Evolutionary conservation across 1,140 invertebrate species (phyloP), one percentile per base, ranked within the genome.

Genomic region (Prorops nasuta): DNA sequence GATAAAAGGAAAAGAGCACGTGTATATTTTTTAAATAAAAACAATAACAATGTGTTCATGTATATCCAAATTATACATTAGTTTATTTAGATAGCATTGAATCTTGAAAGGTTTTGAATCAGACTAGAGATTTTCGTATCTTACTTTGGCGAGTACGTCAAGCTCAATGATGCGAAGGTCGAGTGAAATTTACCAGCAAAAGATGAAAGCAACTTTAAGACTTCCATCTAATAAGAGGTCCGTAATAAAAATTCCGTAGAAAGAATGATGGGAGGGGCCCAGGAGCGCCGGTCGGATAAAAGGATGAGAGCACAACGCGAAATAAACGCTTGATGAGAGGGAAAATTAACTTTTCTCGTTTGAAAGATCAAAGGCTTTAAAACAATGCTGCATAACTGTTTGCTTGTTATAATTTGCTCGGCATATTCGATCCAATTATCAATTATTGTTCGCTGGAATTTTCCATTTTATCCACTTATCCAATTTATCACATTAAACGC

Each of bases 161-260:
- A 9, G 42, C 28, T 51, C 43, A 45, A 51, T 45, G 37, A 42
- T 22, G 4, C 14, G 14, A 3, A 15, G 17, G 2, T 20, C 20
- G 44, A 18, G 18, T n/a, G 19, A 48, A 58, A 54, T 54, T 49
- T 40, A 47, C 20, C 35, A n/a, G 20, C 8, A 39, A 42, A 55
- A 47, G 19, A 49, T 39, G 24, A 44, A 49, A 49, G 40, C 16
- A 22, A 39, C 35, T n/a, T 40, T 40, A 40, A 40, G 19, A 21
- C 38, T 14, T 21, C 18, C 17, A 40, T 40, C 38, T 40, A 21
- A 40, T 40, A 35, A 35, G 34, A 35, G 15, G 15, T 35, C 14
- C 15, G 34, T 35, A n/a, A 35, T 15, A 35, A 35, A 35, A 35
- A 35, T 35, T 35, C 34, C 34, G 9, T 10, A 35, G 3, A 15